Base-by-base conservation (phyloP, 2,797 vertebrate species). In the Melanotaenia trifasciata region DNA sequence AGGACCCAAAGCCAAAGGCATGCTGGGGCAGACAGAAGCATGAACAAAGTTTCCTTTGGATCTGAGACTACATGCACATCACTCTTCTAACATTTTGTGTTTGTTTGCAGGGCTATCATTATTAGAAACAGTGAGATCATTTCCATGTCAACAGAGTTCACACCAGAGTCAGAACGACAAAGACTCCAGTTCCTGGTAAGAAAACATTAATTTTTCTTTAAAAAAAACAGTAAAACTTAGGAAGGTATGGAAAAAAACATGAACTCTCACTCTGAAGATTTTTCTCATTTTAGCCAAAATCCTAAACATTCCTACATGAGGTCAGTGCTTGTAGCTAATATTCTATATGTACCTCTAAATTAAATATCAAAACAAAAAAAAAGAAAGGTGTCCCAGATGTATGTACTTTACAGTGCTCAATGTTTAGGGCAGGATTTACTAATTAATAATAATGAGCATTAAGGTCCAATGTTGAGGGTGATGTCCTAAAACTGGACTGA, bases 101-200 rank as follows among this genome's bases (percentile, higher is more conserved):
- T 0, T 77, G 47, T 83, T 73, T 2, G 32, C 94, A 99, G 98
- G 90, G 97, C 97, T 65, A 97, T 99, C 84, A 97, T 99, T 85
- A 94, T 99, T 67, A 94, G 95, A 89, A 96, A 95, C 24, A 96
- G 96, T 0, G 96, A 98, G 84, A 95, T 99, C 70, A 93, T 98
- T 80, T 95, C 96, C 66, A 93, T 99, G 96, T 98, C 98, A 61
- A 93, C 96, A 24, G 97, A 99, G 92, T 99, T 99, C 90, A 99
- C 98, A 5, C 98, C 98, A 0, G 98, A 99, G 76, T 97, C 97
- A 0, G 98, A 99, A 76, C 93, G 98, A 38, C 98, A 97, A 85
- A 89, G 97, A 60, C 96, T 99, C 57, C 97, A 99, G 87, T 99
- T 98, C 89, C 94, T 99, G 95, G 98, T 99, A 93, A 90, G 89